phyloP scores from a whole-genome alignment of 2,113 vertebrate species.

The Glaucidium brasilianum region DNA sequence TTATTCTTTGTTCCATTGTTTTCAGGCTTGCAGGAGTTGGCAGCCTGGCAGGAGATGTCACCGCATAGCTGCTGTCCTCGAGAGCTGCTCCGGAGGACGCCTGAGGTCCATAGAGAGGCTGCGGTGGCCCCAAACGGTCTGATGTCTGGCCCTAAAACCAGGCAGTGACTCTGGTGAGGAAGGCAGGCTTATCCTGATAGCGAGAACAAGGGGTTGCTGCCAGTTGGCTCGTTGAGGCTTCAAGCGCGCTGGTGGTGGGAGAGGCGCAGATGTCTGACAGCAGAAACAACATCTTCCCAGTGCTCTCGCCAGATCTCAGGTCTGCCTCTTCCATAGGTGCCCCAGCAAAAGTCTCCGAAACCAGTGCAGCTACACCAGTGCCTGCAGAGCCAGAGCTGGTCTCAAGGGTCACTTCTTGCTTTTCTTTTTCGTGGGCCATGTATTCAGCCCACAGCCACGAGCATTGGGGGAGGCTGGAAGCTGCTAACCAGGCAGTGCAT shows the following conservation, averaged over 20 bases:
- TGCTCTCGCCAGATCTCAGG: neutral
- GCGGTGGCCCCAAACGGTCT: neutral
- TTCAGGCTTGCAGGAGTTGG: neutral
- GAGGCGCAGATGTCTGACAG: neutral
- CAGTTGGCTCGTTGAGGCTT: neutral
- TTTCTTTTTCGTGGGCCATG: accelerated
- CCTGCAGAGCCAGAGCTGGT: neutral
- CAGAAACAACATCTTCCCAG: neutral
- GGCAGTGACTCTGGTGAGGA: neutral
- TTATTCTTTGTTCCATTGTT: neutral
- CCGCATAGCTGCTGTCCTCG: neutral
- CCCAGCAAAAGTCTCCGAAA: neutral
- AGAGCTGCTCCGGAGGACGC: neutral
- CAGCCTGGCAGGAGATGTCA: neutral
- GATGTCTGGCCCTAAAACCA: neutral
- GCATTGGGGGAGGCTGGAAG: neutral
- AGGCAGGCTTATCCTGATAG: neutral
- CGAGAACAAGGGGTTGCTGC: neutral
- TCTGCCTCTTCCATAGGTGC: neutral
- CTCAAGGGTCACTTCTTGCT: neutral
- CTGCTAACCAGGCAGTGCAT: neutral
- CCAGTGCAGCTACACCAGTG: accelerated
- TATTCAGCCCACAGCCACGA: accelerated
- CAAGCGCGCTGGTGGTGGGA: neutral
- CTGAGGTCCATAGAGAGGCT: neutral